phyloP scores from a whole-genome alignment of 2,888 invertebrate species.

The Melanostoma mellinum region DNA sequence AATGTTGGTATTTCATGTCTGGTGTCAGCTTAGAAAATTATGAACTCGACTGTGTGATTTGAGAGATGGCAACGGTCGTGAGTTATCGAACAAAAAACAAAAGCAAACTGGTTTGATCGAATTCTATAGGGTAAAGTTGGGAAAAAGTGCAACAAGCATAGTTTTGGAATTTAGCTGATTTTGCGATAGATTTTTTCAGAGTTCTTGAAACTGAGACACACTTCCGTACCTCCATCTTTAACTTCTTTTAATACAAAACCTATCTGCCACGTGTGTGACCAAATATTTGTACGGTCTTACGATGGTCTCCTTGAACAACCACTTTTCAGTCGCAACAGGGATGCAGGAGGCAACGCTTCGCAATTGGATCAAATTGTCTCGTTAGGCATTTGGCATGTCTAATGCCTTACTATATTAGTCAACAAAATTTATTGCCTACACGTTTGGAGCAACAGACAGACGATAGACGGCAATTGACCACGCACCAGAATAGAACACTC shows the following conservation, averaged over 20 bases:
- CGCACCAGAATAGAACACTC: constrained; percentile 52
- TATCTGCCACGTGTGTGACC: too few species aligned
- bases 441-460: constrained; percentile 57
- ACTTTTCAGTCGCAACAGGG: constrained; percentile 21
- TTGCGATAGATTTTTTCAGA: too few species aligned
- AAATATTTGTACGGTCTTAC: too few species aligned
- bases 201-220: too few species aligned
- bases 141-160: too few species aligned
- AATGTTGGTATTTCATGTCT: neutral
- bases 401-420: constrained; percentile 66
- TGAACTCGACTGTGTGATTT: neutral
- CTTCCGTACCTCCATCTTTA: too few species aligned
- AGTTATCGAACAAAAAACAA: too few species aligned
- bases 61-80: too few species aligned
- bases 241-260: too few species aligned
- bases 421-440: constrained; percentile 69
- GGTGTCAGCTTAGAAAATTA: constrained; percentile 25
- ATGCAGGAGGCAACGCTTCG: constrained; percentile 30
- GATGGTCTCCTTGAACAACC: neutral
- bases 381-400: constrained; percentile 67
- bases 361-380: constrained; percentile 71
- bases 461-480: constrained; percentile 67
- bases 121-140: too few species aligned
- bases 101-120: too few species aligned
- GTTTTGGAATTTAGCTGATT: too few species aligned